A percentile compares a stretch with the other conserved stretches of the same genome.
These are phyloP conservation scores for Hyles euphorbiae DNA, from an alignment of 1,140 invertebrate species.

Conservation along the genomic window DNA sequence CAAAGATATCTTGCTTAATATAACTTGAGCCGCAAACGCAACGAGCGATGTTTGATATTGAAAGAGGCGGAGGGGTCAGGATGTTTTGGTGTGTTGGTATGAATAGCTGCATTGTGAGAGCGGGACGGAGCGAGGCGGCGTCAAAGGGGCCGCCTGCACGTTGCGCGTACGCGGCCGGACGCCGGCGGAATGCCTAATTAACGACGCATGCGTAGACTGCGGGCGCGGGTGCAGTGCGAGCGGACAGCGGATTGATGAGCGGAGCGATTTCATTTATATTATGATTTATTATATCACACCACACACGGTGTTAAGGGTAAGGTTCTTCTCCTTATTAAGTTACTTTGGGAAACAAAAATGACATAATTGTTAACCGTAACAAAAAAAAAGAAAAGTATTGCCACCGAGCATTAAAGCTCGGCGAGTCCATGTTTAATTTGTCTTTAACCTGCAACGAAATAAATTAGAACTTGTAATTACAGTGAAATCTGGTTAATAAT, in stretches of 20 bases:
- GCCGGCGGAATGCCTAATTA: slow-evolving; percentile 71
- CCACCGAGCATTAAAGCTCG: too few relatives aligned
- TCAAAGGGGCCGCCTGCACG: slow-evolving; percentile 60
- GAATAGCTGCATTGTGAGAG: slow-evolving; percentile 69
- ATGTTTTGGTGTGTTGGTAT: slow-evolving; percentile 37
- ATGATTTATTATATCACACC: too few relatives aligned
- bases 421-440: too few relatives aligned
- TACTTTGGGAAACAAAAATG: too few relatives aligned
- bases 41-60: slow-evolving; percentile 55
- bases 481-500: too few relatives aligned
- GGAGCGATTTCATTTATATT: background rate
- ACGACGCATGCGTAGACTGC: slow-evolving; percentile 70
- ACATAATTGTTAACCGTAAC: too few relatives aligned
- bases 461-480: too few relatives aligned
- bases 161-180: slow-evolving; percentile 67
- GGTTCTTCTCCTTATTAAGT: too few relatives aligned
- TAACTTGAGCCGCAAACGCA: slow-evolving; percentile 31
- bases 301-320: too few relatives aligned
- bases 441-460: too few relatives aligned
- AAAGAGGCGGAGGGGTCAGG: slow-evolving; percentile 38
- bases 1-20: slow-evolving; percentile 31
- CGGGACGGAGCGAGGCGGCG: slow-evolving; percentile 44
- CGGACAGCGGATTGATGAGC: slow-evolving; percentile 6
- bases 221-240: slow-evolving; percentile 27
- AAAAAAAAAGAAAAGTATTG: too few relatives aligned